Percentiles rank a stretch among this genome's conserved stretches.
Evolutionary conservation across 2,888 invertebrate species (phyloP).

Genomic region (Lordiphosa fenestrarum): DNA sequence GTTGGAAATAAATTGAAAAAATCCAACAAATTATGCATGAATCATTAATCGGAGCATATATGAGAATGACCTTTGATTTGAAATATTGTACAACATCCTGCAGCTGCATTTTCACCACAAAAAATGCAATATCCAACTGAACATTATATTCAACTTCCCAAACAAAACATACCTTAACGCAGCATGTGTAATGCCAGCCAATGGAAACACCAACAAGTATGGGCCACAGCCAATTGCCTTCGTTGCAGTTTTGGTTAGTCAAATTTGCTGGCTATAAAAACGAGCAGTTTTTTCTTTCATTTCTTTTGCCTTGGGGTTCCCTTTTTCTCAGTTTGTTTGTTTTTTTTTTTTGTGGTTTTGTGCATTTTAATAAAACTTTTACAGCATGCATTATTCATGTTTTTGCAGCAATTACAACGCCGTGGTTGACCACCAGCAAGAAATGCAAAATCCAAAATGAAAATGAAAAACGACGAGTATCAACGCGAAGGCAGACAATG

Average conservation of each 20-base stretch:
- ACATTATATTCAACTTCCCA: slow-evolving; percentile 5
- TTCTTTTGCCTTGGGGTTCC: slow-evolving; percentile 8
- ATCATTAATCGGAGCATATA: too few species aligned
- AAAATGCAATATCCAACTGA: neutral
- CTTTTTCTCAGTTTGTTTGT: neutral
- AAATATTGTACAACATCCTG: too few species aligned
- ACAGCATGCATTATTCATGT: slow-evolving; percentile 66
- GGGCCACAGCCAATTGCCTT: slow-evolving; percentile 36
- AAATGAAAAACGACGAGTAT: slow-evolving; percentile 1
- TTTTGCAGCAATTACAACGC: slow-evolving; percentile 58
- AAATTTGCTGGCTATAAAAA: slow-evolving; percentile 29
- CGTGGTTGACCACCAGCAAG: slow-evolving; percentile 29
- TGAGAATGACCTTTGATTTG: too few species aligned
- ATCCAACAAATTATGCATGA: too few species aligned
- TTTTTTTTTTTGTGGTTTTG: slow-evolving; percentile 40
- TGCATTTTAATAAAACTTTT: slow-evolving; percentile 68
- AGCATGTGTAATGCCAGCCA: neutral
- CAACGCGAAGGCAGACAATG: too few species aligned
- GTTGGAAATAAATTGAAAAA: too few species aligned
- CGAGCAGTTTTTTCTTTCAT: slow-evolving; percentile 13
- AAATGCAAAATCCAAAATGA: slow-evolving; percentile 29
- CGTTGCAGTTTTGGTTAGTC: slow-evolving; percentile 34
- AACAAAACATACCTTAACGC: neutral
- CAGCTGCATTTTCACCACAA: too few species aligned
- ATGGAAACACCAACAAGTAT: neutral